phyloP scores from a whole-genome alignment of 2,888 invertebrate genomes.

The Noctua comes region DNA sequence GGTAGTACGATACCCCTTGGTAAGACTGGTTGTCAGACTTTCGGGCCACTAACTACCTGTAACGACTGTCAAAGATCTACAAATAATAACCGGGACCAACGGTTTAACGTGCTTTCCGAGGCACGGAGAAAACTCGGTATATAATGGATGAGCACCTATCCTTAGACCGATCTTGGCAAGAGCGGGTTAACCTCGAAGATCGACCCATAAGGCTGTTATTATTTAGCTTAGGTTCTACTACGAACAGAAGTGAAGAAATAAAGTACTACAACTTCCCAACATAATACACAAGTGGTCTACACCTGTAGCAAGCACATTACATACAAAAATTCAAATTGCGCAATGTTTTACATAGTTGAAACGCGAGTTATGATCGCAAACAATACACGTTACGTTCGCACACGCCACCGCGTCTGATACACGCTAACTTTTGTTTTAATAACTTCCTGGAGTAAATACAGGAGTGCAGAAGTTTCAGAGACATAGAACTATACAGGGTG shows the following conservation, averaged over 20 bases:
- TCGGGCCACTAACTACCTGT: background rate
- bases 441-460: background rate
- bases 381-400: constrained; percentile 37
- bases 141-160: background rate
- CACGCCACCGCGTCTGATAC: constrained; percentile 47
- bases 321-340: constrained; percentile 4
- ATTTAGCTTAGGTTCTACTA: background rate
- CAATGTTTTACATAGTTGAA: constrained; percentile 29
- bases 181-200: background rate
- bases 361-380: constrained; percentile 36
- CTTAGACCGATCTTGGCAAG: background rate
- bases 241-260: background rate
- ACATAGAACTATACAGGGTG: background rate
- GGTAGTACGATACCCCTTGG: background rate
- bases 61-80: background rate
- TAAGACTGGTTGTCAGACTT: background rate
- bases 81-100: background rate
- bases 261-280: background rate
- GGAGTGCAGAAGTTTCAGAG: constrained; percentile 21
- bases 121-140: background rate
- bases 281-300: background rate
- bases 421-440: constrained; percentile 48
- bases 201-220: background rate
- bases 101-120: background rate
- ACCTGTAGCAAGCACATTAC: background rate